Evolutionary conservation across 2,797 vertebrate genomes (phyloP), one percentile per base, ranked within the genome.

Genomic region (Manis crassicaudata): DNA sequence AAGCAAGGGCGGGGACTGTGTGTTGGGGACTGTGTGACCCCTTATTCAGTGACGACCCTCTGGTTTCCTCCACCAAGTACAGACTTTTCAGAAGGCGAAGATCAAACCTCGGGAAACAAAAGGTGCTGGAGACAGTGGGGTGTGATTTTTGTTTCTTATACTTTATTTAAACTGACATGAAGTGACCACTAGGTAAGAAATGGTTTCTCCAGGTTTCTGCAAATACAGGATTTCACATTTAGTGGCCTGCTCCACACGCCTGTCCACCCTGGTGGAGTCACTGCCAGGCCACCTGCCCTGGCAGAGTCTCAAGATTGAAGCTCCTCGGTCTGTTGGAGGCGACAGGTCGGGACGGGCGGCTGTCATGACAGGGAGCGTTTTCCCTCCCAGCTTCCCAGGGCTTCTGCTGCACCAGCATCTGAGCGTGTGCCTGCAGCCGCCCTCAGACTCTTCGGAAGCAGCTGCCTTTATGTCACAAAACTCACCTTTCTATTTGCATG

Each of bases 71-170:
- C 46, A 46, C 35, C 14, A 40, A 54, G 46, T 1, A 1, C 60
- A 73, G 35, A 75, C 50, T 54, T 68, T 27, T 67, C 43, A 4
- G 5, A 46, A 35, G 70, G 27, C 21, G 32, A 79, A 62, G 72
- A 79, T 17, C 3, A 77, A 13, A 7, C 13, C 3, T n/a, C 2
- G 5, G 75, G 12, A 20, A 54, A 50, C 12, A 27, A 20, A 67
- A 17, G 6, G 23, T 4, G 23, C 14, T 21, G 1, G 23, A 40
- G 43, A 43, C 0, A 29, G 40, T n/a, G 0, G 2, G 25, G 5
- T 0, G 6, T 1, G 0, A 13, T 3, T 16, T 5, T 3, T 3
- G 18, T 20, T 63, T 29, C 50, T 25, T 4, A 4, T 0, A 4
- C 0, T n/a, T 77, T 6, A 7, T 75, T 68, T 40, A 11, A 56